Evolutionary conservation across 1,140 invertebrate species (phyloP).

Genomic region (Pseudomyrmex sp.): DNA sequence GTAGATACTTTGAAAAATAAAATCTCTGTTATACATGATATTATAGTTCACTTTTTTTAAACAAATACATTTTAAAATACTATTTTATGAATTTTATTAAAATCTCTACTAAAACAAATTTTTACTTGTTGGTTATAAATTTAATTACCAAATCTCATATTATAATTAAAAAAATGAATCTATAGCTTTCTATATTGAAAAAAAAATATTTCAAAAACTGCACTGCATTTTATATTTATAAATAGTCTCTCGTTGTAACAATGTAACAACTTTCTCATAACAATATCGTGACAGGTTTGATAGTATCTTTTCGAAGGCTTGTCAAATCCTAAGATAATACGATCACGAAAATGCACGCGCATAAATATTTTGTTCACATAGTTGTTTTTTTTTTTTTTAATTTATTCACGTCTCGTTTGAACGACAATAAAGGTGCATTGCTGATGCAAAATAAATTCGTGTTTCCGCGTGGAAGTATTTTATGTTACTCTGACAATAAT

Average conservation of each 20-base stretch:
- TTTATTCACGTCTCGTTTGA: neutral
- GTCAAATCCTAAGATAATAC: neutral
- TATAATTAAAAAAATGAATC: too few relatives aligned
- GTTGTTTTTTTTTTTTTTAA: neutral
- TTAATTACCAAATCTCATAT: too few relatives aligned
- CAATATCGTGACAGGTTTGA: neutral
- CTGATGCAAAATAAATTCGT: slow-evolving; percentile 18
- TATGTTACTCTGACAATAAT: neutral
- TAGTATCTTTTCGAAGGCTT: neutral
- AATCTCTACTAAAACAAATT: too few relatives aligned
- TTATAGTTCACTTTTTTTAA: too few relatives aligned
- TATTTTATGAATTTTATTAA: too few relatives aligned
- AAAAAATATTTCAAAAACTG: too few relatives aligned
- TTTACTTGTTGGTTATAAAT: too few relatives aligned
- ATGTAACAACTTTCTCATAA: neutral
- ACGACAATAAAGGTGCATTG: neutral
- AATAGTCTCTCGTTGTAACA: neutral
- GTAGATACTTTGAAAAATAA: too few relatives aligned
- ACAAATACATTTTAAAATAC: too few relatives aligned
- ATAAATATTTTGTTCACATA: slow-evolving; percentile 17
- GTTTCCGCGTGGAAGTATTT: neutral
- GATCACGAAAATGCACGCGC: neutral
- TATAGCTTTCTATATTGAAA: too few relatives aligned
- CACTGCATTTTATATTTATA: too few relatives aligned
- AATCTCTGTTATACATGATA: too few relatives aligned